Evolutionary conservation across 2,113 vertebrate species (phyloP).

Genomic region (Camarhynchus parvulus): DNA sequence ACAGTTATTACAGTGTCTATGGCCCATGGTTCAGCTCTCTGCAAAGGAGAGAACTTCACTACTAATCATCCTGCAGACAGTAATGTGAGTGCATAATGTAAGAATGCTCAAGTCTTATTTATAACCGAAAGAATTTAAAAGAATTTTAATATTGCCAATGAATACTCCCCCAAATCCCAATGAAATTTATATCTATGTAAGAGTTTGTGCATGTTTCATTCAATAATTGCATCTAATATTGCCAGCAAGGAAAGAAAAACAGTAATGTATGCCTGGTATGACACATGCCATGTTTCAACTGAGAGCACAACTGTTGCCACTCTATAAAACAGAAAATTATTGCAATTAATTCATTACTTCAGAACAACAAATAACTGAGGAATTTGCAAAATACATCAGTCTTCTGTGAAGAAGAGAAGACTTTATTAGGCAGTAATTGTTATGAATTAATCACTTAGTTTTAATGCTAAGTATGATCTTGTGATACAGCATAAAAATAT

Average conservation of each 20-base stretch:
- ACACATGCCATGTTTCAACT: background rate
- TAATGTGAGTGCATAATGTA: background rate
- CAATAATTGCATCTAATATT: background rate
- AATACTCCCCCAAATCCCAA: background rate
- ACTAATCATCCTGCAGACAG: background rate
- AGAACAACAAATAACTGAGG: background rate
- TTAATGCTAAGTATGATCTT: background rate
- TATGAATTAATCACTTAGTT: constrained; percentile 5
- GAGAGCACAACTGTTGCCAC: background rate
- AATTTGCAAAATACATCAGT: background rate
- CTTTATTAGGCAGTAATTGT: constrained; percentile 7
- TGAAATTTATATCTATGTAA: background rate
- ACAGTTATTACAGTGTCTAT: background rate
- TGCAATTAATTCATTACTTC: background rate
- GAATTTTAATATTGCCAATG: background rate
- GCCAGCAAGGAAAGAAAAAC: background rate
- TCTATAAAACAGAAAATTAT: background rate
- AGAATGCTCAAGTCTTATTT: background rate
- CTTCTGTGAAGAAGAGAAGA: background rate
- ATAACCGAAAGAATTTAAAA: background rate
- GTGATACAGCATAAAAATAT: background rate
- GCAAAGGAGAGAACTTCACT: background rate
- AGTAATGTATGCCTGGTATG: background rate
- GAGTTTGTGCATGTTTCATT: background rate
- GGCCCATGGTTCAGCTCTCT: background rate